phyloP scores from a whole-genome alignment of 2,797 vertebrate species.

The Paratrypauchen microcephalus region DNA sequence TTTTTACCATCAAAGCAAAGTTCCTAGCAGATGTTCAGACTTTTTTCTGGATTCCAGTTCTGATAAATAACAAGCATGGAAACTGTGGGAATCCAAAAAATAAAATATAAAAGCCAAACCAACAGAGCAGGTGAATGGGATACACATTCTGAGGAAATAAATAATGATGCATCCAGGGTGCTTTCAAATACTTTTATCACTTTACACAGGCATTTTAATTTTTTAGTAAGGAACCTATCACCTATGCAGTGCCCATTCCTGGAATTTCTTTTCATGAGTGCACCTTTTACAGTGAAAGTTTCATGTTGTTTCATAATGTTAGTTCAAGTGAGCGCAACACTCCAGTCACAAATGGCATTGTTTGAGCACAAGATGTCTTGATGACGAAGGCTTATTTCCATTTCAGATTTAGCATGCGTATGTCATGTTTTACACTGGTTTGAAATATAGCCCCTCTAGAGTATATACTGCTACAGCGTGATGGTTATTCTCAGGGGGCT shows the following conservation, averaged over 20 bases:
- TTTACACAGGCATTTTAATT: background rate
- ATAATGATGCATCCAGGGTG: background rate
- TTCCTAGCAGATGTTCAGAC: too few relatives aligned
- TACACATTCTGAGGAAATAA: background rate
- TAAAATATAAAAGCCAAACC: background rate
- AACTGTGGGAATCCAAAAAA: background rate
- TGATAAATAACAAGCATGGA: background rate
- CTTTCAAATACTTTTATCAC: background rate
- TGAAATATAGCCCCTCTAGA: slow-evolving; percentile 51
- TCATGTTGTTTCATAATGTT: slow-evolving; percentile 12
- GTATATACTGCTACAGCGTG: slow-evolving; percentile 48
- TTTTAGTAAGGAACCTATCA: background rate
- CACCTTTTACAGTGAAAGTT: slow-evolving; percentile 40
- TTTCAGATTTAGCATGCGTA: slow-evolving; percentile 8
- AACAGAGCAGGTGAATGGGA: background rate
- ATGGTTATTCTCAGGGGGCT: slow-evolving; percentile 60
- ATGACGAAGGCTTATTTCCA: background rate
- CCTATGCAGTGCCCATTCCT: background rate
- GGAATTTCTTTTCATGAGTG: slow-evolving; percentile 56
- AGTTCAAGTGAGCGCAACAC: background rate
- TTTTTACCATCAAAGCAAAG: too few relatives aligned
- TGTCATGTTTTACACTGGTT: slow-evolving; percentile 57
- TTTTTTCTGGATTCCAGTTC: too few relatives aligned
- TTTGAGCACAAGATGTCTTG: background rate
- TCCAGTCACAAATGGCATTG: background rate